Percentiles rank a stretch among this genome's conserved stretches.
Evolutionary conservation across 1,140 invertebrate genomes (phyloP).

Genomic region (Euborellia annulipes): DNA sequence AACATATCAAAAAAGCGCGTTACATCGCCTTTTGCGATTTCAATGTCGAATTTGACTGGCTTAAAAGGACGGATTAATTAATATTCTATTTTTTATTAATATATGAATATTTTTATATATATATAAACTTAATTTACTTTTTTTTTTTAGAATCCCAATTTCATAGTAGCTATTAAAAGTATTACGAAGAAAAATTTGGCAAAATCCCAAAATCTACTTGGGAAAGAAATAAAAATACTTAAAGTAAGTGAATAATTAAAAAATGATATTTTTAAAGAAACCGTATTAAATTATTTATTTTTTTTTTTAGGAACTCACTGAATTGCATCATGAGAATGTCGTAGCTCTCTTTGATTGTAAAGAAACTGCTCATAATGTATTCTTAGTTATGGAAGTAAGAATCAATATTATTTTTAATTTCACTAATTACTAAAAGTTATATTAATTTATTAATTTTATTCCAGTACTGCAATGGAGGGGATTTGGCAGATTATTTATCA

Average conservation of each 20-base stretch:
- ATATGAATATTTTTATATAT: not conserved
- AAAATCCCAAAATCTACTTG: slow-evolving; percentile 90
- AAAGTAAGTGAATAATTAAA: slow-evolving; percentile 42
- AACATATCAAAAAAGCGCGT: not conserved
- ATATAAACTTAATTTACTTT: slow-evolving; percentile 7
- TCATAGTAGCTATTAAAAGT: slow-evolving; percentile 89
- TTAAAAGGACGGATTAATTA: too few species aligned
- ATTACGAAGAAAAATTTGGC: slow-evolving; percentile 95
- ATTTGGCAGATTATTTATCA: slow-evolving; percentile 91
- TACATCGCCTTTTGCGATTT: not conserved
- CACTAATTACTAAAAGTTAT: slow-evolving; percentile 5
- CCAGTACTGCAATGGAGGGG: slow-evolving; percentile 96
- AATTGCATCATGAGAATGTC: slow-evolving; percentile 95
- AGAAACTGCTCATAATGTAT: slow-evolving; percentile 85
- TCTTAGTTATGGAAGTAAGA: slow-evolving; percentile 89
- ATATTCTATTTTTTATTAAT: not conserved
- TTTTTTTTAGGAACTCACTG: slow-evolving; percentile 68
- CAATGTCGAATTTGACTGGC: too few species aligned
- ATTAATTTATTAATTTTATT: slow-evolving; percentile 21
- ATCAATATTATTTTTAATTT: slow-evolving; percentile 6
- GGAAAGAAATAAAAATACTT: slow-evolving; percentile 97
- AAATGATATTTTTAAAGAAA: slow-evolving; percentile 5
- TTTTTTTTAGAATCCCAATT: slow-evolving; percentile 60
- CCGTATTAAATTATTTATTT: slow-evolving; percentile 3
- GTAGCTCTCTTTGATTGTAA: slow-evolving; percentile 94